Base-by-base conservation (phyloP, 1,140 invertebrate genomes). In the Cydia splendana region DNA sequence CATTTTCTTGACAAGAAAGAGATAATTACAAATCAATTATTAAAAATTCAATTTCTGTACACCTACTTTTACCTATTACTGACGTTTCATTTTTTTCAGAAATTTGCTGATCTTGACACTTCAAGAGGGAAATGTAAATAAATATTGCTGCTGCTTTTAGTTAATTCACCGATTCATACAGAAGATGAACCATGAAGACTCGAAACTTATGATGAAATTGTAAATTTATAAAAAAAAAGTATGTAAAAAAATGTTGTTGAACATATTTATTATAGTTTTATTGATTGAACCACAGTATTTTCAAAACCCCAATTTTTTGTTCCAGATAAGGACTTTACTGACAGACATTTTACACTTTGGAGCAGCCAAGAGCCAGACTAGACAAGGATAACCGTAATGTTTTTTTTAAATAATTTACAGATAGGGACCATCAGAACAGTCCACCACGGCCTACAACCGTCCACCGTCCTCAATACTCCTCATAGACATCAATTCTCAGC, bases 361-460 rank as follows among this genome's bases (percentile, higher is more conserved):
- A 38, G 67, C 34, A 71, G 34, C 6, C 15, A 71, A 34, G 65
- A 30, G 12, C 51, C 18, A 24, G n/a, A 20, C 53, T 62, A 24
- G 18, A 62, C 30, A 71, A 38, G 34, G 34, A 71, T 71, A 71
- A 71, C 67, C 67, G 67, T 71, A 71, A 71, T 45, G 67, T 71
- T 71, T 38, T 71, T 71, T 28, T 71, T 67, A 15, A 28, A 18
- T 71, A 45, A 10, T 38, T 18, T 10, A 38, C n/a, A 38, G 15
- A 71, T 71, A 71, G 67, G 65, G 13, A 42, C 65, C 4, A 42
- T 10, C 38, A 42, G 38, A 15, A 69, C 65, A 34, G 30, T 69
- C 65, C 65, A 69, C 65, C 13, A 13, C 28, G 12, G 10, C 9
- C 67, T 5, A 69, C 67, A 62, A 62, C 20, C 24, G n/a, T 57